phyloP scores from a whole-genome alignment of 2,888 invertebrate species.

The Seira musarum region DNA sequence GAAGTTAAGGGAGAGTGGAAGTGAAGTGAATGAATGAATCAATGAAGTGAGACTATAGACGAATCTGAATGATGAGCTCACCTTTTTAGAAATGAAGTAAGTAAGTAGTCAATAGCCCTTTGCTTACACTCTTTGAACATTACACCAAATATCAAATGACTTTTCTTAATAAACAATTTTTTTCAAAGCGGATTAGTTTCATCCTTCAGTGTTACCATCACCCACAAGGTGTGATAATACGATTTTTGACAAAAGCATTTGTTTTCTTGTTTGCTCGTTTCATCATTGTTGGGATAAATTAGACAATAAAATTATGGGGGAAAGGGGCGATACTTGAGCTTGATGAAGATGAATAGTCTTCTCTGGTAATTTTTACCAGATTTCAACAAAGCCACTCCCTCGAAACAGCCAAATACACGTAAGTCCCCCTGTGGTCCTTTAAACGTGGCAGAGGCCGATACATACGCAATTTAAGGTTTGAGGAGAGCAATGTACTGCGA shows the following conservation, averaged over 20 bases:
- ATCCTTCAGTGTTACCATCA: neutral
- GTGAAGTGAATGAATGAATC: slow-evolving; percentile 22
- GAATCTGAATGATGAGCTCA: slow-evolving; percentile 2
- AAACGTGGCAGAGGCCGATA: neutral
- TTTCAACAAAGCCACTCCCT: slow-evolving; percentile 38
- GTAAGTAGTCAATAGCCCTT: too few relatives aligned
- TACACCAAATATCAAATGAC: neutral
- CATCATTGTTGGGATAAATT: slow-evolving; percentile 28
- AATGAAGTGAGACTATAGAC: neutral
- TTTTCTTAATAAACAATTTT: neutral
- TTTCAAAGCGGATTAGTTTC: neutral
- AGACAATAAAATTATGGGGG: slow-evolving; percentile 49
- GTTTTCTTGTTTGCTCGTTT: neutral
- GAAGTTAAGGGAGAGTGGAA: neutral
- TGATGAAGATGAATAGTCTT: neutral
- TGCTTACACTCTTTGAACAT: neutral
- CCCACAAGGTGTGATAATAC: slow-evolving; percentile 44
- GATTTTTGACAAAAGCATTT: slow-evolving; percentile 24
- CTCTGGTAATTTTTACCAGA: slow-evolving; percentile 29
- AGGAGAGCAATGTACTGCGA: slow-evolving; percentile 35
- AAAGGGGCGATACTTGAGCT: slow-evolving; percentile 30
- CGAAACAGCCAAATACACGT: too few relatives aligned
- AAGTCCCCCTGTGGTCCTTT: neutral
- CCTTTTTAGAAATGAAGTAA: slow-evolving; percentile 20
- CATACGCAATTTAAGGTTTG: slow-evolving; percentile 15